Base-by-base conservation (phyloP, 1,140 invertebrate species). In the Helicorthomorpha holstii region DNA sequence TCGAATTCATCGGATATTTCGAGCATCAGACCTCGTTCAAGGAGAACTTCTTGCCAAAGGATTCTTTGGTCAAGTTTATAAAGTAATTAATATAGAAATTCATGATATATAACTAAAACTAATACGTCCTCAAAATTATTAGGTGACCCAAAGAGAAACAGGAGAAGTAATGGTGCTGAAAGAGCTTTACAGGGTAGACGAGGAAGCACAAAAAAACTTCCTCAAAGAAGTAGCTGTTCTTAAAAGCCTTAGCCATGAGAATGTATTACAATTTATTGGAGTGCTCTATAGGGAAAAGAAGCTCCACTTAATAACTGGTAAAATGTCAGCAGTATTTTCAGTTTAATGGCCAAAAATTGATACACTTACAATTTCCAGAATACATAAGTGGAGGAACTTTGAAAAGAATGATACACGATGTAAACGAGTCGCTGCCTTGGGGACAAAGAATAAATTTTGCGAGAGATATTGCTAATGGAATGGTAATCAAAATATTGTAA, bases 91-190 rank as follows among this genome's bases (percentile, higher is more conserved):
- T 22, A 22, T 46, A 22, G 4, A 22, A 7, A 25, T 46, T 10
- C 19, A 25, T 7, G 21, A 46, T 22, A 4, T 22, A 4, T 46
- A 12, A 46, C 44, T 12, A 21, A 25, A 4, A 46, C 7, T 46
- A 12, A 19, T 7, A 7, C 16, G 3, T 54, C 47, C 50, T 43
- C 25, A 26, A 63, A 58, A 16, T 88, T 79, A 63, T 7, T 84
- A 89, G 70, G 88, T 92, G 22, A 92, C 85, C 1, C 89, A 93
- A 65, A 76, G 80, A 50, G 79, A 85, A 54, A 93, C 88, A 0
- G 81, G 81, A 50, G 89, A 95, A 69, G 80, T 92, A 16, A 93
- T 94, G 88, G 91, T 95, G 47, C 74, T 95, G 16, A 95, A 95
- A 64, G 89, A 94, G 64, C 73, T 95, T 53, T 90, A 91, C 66